Evolutionary conservation across 2,113 vertebrate species (phyloP), one percentile per base, ranked within the genome.

Genomic region (Austrofundulus limnaeus): DNA sequence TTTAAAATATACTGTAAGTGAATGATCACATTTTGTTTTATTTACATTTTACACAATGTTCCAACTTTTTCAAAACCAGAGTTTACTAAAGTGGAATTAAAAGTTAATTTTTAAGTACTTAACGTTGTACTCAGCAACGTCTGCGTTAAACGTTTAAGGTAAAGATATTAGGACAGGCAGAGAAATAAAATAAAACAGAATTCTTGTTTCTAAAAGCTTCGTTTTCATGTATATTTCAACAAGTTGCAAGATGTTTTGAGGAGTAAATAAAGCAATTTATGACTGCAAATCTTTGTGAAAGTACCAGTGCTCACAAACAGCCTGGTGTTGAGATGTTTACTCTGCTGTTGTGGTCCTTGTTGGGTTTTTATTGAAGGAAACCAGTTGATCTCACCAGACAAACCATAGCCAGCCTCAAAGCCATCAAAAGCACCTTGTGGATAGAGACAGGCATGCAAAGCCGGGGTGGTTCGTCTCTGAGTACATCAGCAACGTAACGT

Each of bases 391-490:
- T 52, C 16, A 42, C 25, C 38, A 66, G 39, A 28, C 25, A 49
- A 60, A 62, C 38, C 43, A 60, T 20, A 56, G 52, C 9, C 42
- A 42, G 2, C 17, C 41, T 38, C 17, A 64, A 50, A 48, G 23
- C 39, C 62, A 65, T 61, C 49, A 60, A 65, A 63, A 65, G 21
- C 11, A 31, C 38, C 31, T 31, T 15, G 37, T 56, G 53, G 58
- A 60, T 24, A 24, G 24, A 58, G 16, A 23, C 38, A 34, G 31
- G 31, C 31, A 34, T 34, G 31, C 31, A 10, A n/a, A 34, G 31
- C 31, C 10, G 31, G 31, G 31, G 31, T 34, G 31, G 31, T 34
- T 8, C 5, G 31, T 34, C 31, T 34, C 31, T 34, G 31, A 34
- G 31, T 34, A 9, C 31, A 34, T 34, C 31, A 34, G 31, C 31